Evolutionary conservation across 2,113 vertebrate species (phyloP).

Genomic region (Salvelinus alpinus): DNA sequence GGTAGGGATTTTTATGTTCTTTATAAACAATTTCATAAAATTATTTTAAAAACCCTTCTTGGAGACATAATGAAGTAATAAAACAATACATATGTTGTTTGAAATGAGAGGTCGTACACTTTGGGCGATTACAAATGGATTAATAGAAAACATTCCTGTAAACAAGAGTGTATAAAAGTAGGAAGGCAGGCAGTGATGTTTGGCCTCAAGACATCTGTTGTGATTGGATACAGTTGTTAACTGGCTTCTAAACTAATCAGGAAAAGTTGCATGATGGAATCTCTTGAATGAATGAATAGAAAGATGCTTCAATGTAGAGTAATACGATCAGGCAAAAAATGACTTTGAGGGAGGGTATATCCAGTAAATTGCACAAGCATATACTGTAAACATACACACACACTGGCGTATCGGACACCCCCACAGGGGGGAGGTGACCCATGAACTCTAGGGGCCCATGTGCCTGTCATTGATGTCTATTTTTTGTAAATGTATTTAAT

Average conservation of each 20-base stretch:
- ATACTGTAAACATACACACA: conserved; percentile 11
- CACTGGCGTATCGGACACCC: not conserved
- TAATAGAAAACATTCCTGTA: conserved; percentile 33
- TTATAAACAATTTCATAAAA: conserved; percentile 54
- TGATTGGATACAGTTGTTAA: conserved; percentile 14
- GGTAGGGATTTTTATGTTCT: conserved; percentile 42
- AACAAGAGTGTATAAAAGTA: conserved; percentile 38
- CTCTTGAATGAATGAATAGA: conserved; percentile 17
- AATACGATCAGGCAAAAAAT: not conserved
- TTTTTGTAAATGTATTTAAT: no score
- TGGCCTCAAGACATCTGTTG: conserved; percentile 27
- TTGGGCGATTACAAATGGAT: not conserved
- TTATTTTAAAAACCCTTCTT: conserved; percentile 35
- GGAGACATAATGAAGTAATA: conserved; percentile 14
- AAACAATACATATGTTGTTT: conserved; percentile 31
- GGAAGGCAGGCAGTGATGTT: conserved; percentile 7
- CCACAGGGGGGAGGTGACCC: no score
- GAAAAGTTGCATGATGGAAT: conserved; percentile 17
- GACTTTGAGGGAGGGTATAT: no score
- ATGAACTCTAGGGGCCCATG: no score
- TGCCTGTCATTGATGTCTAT: no score
- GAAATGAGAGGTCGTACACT: conserved; percentile 12
- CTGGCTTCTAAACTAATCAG: conserved; percentile 7
- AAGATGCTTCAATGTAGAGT: not conserved
- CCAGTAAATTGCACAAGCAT: no score